Evolutionary conservation across 2,888 invertebrate genomes (phyloP).

Genomic region (Elmis aenea): DNA sequence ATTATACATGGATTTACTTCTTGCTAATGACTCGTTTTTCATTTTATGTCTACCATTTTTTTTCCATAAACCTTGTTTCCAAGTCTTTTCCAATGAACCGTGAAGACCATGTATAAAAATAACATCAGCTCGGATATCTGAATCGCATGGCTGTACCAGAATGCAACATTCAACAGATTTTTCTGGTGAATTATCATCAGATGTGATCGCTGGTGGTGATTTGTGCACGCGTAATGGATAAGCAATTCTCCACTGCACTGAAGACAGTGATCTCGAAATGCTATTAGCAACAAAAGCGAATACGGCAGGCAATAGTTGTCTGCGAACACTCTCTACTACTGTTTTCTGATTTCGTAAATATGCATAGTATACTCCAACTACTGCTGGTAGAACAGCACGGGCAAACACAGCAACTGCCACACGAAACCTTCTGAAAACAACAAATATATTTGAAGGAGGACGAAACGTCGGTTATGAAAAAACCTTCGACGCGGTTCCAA

Average conservation of each 20-base stretch:
- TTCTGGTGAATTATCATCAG: conserved; percentile 32
- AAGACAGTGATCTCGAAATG: conserved; percentile 41
- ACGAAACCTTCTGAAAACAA: conserved; percentile 40
- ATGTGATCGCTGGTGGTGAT: conserved; percentile 1
- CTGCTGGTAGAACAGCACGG: conserved; percentile 38
- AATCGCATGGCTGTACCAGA: conserved; percentile 36
- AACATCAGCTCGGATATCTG: conserved; percentile 55
- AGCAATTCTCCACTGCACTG: conserved; percentile 39
- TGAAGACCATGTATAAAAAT: conserved; percentile 80
- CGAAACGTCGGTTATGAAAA: too few relatives aligned
- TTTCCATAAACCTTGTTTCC: conserved; percentile 78
- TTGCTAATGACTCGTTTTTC: conserved; percentile 34
- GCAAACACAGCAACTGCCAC: conserved; percentile 37
- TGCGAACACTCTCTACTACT: conserved; percentile 37
- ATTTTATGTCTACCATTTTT: conserved; percentile 39
- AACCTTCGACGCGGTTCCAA: too few relatives aligned
- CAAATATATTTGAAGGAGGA: too few relatives aligned
- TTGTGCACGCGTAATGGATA: conserved; percentile 22
- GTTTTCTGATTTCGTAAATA: conserved; percentile 40
- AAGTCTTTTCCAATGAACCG: conserved; percentile 74
- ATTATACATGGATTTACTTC: conserved; percentile 32
- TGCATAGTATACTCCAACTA: conserved; percentile 40
- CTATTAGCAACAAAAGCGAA: conserved; percentile 42
- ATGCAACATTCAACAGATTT: conserved; percentile 43
- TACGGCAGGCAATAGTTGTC: conserved; percentile 40